These are phyloP conservation scores for Diadema setosum DNA, from an alignment of 35 echinoderm and acorn worm species.

Conservation along the genomic window DNA sequence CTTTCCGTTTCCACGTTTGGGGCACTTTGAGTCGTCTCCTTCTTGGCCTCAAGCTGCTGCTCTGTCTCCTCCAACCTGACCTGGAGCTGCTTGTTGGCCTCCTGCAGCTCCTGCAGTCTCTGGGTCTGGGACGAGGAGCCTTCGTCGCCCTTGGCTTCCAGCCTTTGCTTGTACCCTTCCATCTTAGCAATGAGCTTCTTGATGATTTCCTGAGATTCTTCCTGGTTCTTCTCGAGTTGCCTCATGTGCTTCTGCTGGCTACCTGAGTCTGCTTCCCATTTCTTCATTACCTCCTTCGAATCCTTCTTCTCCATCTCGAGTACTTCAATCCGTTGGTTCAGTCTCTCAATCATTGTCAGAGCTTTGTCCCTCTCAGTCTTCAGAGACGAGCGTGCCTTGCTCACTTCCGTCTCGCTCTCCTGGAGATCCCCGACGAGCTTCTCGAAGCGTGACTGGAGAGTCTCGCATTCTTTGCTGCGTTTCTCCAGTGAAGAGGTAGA, in stretches of 20 bases:
- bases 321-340: constrained; percentile 69
- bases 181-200: constrained; percentile 5
- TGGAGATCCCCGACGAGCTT: constrained; percentile 52
- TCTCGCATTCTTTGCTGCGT: constrained; percentile 28
- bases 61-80: constrained; percentile 43
- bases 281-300: constrained; percentile 4
- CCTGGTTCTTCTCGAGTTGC: constrained; percentile 32
- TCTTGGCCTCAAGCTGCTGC: constrained; percentile 6
- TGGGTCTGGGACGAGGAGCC: background rate
- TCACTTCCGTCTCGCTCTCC: constrained; percentile 49
- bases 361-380: constrained; percentile 66
- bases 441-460: constrained; percentile 62
- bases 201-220: constrained; percentile 25
- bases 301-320: constrained; percentile 64
- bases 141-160: background rate
- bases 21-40: constrained; percentile 1
- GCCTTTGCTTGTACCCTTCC: background rate
- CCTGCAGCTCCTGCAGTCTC: constrained; percentile 20
- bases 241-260: background rate
- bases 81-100: background rate
- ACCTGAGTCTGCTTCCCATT: constrained; percentile 4
- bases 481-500: constrained; percentile 1
- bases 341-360: constrained; percentile 39
- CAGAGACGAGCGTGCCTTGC: constrained; percentile 31
- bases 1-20: constrained; percentile 22